Percentiles rank a stretch among this genome's conserved stretches.
Conservation (phyloP, 2,113 vertebrate species). For the Melanerpes aurifrons region DNA sequence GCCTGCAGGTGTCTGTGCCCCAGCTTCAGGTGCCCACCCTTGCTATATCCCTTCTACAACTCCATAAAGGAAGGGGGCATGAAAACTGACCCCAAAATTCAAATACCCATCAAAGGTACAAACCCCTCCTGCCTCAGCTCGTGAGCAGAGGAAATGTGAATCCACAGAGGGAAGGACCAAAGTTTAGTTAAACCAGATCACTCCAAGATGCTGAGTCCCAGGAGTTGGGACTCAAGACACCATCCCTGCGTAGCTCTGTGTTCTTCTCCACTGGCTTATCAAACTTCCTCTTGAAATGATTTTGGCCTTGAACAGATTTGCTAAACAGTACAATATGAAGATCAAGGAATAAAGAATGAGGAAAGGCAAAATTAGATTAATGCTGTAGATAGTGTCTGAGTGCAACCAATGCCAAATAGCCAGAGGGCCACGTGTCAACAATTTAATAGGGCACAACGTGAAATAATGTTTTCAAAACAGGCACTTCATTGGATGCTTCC, state of each 20-base stretch:
- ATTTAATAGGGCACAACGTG: slow-evolving; percentile 38
- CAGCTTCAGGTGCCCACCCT: fast-evolving
- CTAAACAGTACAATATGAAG: slow-evolving; percentile 16
- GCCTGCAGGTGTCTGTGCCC: neutral
- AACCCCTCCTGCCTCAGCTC: neutral
- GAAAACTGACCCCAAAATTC: neutral
- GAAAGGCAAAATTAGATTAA: slow-evolving; percentile 20
- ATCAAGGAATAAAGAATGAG: slow-evolving; percentile 56
- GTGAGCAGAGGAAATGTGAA: neutral
- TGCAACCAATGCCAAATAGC: slow-evolving; percentile 53
- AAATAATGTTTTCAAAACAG: slow-evolving; percentile 66
- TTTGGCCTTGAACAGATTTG: neutral
- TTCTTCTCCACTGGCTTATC: neutral
- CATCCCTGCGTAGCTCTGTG: fast-evolving
- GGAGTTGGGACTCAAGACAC: neutral
- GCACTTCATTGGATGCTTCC: slow-evolving; percentile 50
- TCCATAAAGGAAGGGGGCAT: neutral
- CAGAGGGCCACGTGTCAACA: slow-evolving; percentile 59
- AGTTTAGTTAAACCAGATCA: neutral
- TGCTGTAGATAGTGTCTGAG: neutral
- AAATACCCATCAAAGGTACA: neutral
- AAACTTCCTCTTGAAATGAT: neutral
- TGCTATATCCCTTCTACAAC: neutral
- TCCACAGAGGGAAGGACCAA: neutral
- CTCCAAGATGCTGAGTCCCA: neutral